Conservation (phyloP, 2,797 vertebrate species). For the Danio aesculapii region DNA sequence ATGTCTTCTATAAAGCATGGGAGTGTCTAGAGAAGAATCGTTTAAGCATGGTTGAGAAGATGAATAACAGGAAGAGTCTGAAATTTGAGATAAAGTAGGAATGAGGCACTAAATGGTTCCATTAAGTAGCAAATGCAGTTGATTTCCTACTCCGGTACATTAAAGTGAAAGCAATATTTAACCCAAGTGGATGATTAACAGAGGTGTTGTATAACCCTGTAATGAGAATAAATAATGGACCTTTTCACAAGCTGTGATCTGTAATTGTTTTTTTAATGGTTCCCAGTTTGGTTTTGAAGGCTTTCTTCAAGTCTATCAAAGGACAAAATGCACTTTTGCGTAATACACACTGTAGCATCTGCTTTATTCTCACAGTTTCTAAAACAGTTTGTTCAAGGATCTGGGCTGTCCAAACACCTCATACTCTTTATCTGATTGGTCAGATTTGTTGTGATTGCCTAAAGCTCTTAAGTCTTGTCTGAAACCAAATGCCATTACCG, state of each 20-base stretch:
- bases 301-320: no score
- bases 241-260: not conserved
- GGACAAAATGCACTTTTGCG: no score
- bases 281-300: no score
- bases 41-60: not conserved
- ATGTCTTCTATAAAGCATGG: not conserved
- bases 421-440: no score
- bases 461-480: no score
- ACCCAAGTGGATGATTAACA: not conserved
- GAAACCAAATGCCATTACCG: no score
- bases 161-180: not conserved
- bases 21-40: not conserved
- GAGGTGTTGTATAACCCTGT: not conserved
- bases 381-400: no score
- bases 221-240: not conserved
- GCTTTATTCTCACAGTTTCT: no score
- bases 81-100: slow-evolving; percentile 11
- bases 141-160: not conserved
- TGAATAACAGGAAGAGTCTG: slow-evolving; percentile 6
- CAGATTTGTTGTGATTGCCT: no score
- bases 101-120: not conserved
- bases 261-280: no score
- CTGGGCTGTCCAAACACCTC: no score
- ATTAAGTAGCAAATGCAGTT: not conserved
- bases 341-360: no score